Evolutionary conservation across 1,140 invertebrate species (phyloP).

Genomic region (Nautilus pompilius): DNA sequence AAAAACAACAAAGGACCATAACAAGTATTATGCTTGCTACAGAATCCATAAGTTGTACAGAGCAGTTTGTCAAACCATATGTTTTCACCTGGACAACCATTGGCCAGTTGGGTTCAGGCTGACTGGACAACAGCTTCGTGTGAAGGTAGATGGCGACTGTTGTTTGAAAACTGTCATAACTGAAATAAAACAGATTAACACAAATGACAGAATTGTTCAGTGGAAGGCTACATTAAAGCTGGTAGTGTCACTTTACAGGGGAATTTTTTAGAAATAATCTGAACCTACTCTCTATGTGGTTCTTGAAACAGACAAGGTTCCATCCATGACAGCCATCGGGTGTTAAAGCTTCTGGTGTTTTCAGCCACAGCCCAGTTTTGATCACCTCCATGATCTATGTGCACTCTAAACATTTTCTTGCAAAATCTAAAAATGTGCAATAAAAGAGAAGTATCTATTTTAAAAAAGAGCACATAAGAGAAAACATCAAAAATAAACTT

Average conservation of each 20-base stretch:
- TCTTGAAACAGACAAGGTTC: conserved; percentile 29
- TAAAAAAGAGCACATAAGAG: background rate
- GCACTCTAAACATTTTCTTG: conserved; percentile 32
- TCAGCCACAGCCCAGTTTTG: background rate
- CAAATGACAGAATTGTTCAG: background rate
- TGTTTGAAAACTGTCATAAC: conserved; percentile 48
- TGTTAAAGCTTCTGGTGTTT: conserved; percentile 24
- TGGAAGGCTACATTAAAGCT: conserved; percentile 2
- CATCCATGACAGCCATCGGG: conserved; percentile 47
- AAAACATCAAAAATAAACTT: no score
- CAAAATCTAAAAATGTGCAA: conserved; percentile 25
- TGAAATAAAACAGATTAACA: conserved; percentile 16
- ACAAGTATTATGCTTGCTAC: no score
- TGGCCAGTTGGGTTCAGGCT: conserved; percentile 40
- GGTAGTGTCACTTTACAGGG: background rate
- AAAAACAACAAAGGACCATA: no score
- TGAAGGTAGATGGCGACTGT: conserved; percentile 46
- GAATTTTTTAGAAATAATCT: background rate
- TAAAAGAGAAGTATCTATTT: background rate
- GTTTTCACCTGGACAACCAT: conserved; percentile 32
- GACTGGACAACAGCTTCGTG: conserved; percentile 37
- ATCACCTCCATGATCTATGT: background rate
- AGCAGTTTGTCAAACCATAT: no score
- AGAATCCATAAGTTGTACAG: no score
- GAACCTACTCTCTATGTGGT: conserved; percentile 34